Evolutionary conservation across 2,888 invertebrate genomes (phyloP).

Genomic region (Drosophila kanekoi): DNA sequence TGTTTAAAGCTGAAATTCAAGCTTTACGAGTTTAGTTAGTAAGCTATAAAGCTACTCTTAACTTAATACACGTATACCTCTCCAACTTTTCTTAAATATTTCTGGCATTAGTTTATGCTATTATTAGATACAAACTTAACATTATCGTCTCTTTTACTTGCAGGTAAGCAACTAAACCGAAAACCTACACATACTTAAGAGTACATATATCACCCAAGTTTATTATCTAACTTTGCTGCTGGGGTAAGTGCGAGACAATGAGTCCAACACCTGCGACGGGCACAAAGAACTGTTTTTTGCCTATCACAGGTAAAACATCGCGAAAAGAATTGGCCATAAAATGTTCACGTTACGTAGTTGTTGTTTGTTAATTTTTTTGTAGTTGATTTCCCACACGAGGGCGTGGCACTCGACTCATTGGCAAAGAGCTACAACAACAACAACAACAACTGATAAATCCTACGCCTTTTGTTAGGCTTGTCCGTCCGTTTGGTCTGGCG

Average conservation of each 20-base stretch:
- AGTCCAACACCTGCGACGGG: conserved; percentile 52
- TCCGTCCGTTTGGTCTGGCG: conserved; percentile 20
- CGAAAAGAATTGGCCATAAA: conserved; percentile 73
- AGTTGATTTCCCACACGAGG: conserved; percentile 63
- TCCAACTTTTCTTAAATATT: not conserved
- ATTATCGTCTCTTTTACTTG: conserved; percentile 38
- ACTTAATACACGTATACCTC: not conserved
- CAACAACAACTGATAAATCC: conserved; percentile 51
- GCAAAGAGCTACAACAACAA: conserved; percentile 14
- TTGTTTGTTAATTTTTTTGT: conserved; percentile 9
- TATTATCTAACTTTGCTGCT: conserved; percentile 51
- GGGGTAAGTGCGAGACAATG: conserved; percentile 45
- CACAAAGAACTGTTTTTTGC: conserved; percentile 46
- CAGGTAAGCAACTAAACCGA: conserved; percentile 60
- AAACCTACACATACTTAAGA: conserved; percentile 14
- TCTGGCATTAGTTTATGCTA: conserved; percentile 6
- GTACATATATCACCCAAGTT: conserved; percentile 23
- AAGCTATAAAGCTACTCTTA: too few relatives aligned
- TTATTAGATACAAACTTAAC: conserved; percentile 38
- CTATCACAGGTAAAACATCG: conserved; percentile 54
- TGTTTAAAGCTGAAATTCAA: too few relatives aligned
- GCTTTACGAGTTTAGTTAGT: too few relatives aligned
- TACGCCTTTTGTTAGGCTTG: conserved; percentile 54
- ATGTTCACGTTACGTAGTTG: conserved; percentile 46
- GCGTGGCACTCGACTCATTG: conserved; percentile 56